Percentiles rank a stretch among this genome's conserved stretches.
Conservation (phyloP, 1,140 invertebrate genomes). For the Apis dorsata region DNA sequence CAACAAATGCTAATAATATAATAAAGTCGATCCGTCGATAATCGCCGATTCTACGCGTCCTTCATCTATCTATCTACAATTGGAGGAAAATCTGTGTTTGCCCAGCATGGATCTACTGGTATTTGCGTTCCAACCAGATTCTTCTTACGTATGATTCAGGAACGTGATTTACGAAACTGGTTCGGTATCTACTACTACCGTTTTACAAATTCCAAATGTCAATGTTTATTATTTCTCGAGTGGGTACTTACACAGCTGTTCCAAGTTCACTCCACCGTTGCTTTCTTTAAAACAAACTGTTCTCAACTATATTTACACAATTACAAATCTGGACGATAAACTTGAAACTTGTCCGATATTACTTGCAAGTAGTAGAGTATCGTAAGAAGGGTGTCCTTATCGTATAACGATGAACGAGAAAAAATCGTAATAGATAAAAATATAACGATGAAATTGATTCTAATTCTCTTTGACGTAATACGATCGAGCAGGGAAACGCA, state of each 20-base stretch:
- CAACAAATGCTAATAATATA: constrained; percentile 39
- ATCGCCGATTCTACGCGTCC: not conserved
- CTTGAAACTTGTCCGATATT: too few relatives aligned
- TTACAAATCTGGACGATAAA: not conserved
- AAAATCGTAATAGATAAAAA: too few relatives aligned
- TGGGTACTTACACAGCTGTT: not conserved
- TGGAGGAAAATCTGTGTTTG: not conserved
- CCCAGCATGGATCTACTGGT: not conserved
- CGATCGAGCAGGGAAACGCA: not conserved
- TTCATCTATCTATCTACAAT: not conserved
- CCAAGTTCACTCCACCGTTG: not conserved
- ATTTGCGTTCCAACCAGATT: constrained; percentile 28
- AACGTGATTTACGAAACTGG: not conserved
- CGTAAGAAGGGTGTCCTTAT: too few relatives aligned
- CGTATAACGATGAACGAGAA: too few relatives aligned
- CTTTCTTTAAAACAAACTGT: not conserved
- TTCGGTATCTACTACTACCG: too few relatives aligned
- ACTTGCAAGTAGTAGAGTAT: too few relatives aligned
- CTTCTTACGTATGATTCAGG: not conserved
- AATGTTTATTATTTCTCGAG: constrained; percentile 4
- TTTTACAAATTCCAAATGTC: not conserved
- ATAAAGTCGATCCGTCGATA: not conserved
- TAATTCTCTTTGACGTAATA: not conserved
- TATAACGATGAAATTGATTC: too few relatives aligned
- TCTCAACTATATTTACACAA: not conserved